Evolutionary conservation across 1,140 invertebrate species (phyloP).

Genomic region (Tenebrio molitor): DNA sequence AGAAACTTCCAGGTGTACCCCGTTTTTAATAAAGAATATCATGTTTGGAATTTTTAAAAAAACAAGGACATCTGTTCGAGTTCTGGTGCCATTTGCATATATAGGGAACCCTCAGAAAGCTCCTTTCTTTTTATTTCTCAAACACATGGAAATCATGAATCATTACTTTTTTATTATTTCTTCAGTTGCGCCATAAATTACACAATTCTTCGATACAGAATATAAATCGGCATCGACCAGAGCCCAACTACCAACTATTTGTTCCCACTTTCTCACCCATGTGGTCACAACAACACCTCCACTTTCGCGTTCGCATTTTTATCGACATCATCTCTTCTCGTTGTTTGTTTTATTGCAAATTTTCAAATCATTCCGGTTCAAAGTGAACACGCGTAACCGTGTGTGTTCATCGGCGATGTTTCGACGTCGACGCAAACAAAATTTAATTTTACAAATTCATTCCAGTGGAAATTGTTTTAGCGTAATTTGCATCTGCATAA

Average conservation of each 20-base stretch:
- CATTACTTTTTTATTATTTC: conserved; percentile 35
- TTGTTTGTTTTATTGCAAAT: no score
- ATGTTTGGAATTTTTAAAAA: conserved; percentile 13
- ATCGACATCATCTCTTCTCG: no score
- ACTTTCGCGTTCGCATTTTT: no score
- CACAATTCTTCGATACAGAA: neutral
- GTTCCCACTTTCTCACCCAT: neutral
- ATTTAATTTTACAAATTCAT: no score
- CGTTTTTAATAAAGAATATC: conserved; percentile 8
- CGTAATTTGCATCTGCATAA: no score
- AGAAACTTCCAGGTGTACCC: neutral
- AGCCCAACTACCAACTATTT: neutral
- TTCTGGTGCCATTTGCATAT: neutral
- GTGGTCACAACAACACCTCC: neutral
- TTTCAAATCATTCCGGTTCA: no score
- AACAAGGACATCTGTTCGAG: conserved; percentile 13
- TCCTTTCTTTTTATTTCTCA: conserved; percentile 16
- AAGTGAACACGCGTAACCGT: no score
- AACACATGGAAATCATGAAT: conserved; percentile 29
- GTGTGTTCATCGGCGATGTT: no score
- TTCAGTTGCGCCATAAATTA: conserved; percentile 2
- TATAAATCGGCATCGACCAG: neutral
- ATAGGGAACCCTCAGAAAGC: neutral
- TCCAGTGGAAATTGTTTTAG: no score
- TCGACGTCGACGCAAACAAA: no score